These are phyloP conservation scores for Vidua chalybeata DNA, from an alignment of 2,113 vertebrate species.

Conservation along the genomic window DNA sequence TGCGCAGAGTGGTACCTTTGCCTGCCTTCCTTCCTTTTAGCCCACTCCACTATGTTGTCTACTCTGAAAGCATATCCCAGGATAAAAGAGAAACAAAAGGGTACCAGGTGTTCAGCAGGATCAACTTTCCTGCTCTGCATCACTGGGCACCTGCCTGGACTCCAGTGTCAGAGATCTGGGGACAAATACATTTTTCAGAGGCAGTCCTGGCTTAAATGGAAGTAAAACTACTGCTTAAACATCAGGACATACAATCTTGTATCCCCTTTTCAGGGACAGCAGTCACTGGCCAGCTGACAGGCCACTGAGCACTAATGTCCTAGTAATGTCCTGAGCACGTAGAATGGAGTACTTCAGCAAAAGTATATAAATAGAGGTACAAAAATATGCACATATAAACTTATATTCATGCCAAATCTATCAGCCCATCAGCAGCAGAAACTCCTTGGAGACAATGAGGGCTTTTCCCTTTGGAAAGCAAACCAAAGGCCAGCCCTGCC, in stretches of 20 bases:
- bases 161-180: fast-evolving
- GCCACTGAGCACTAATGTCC: background rate
- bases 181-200: background rate
- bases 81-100: background rate
- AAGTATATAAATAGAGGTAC: background rate
- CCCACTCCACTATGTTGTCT: fast-evolving
- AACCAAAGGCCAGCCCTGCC: background rate
- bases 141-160: background rate
- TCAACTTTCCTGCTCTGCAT: background rate
- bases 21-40: background rate
- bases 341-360: background rate
- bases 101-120: background rate
- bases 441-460: background rate
- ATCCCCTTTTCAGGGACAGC: background rate
- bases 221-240: background rate
- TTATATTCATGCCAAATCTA: background rate
- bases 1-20: fast-evolving
- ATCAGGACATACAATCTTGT: fast-evolving
- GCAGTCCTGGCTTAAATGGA: background rate
- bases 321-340: background rate
- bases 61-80: background rate
- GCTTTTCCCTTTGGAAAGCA: background rate
- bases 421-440: background rate
- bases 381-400: background rate
- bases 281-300: background rate